Evolutionary conservation across 2,797 vertebrate genomes (phyloP).

Genomic region (Crenuchus spilurus): DNA sequence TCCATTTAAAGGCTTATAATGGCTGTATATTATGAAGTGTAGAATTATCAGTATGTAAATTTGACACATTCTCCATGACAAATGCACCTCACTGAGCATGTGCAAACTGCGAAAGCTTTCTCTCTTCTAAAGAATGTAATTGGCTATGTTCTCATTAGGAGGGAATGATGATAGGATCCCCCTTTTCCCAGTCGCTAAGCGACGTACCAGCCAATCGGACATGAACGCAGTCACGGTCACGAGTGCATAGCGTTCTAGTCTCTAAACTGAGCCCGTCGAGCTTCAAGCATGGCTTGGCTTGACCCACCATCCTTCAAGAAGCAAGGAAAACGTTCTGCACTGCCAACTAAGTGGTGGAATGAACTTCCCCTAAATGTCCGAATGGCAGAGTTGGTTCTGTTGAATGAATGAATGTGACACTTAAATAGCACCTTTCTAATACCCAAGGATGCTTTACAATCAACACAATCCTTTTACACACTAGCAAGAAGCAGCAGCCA

Average conservation of each 20-base stretch:
- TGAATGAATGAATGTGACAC: no score
- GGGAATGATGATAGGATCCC: conserved; percentile 32
- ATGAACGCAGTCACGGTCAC: conserved; percentile 27
- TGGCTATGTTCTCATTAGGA: conserved; percentile 36
- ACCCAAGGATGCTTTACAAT: no score
- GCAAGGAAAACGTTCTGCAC: no score
- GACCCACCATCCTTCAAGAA: neutral
- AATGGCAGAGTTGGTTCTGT: no score
- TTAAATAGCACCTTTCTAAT: no score
- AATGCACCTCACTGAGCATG: neutral
- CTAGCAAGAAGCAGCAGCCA: no score
- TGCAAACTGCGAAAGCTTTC: conserved; percentile 8
- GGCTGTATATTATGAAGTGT: neutral
- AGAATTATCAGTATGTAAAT: conserved; percentile 27
- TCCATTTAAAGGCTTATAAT: conserved; percentile 1
- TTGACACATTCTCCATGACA: conserved; percentile 13
- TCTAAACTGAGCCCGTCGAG: neutral
- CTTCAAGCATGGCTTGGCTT: neutral
- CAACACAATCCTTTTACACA: no score
- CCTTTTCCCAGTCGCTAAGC: conserved; percentile 39
- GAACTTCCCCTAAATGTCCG: no score
- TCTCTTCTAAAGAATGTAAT: conserved; percentile 34
- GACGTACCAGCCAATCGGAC: conserved; percentile 24
- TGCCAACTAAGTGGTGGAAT: no score
- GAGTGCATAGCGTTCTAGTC: neutral